Conservation (phyloP, 1,140 invertebrate species). For the Drosophila murphyi region DNA sequence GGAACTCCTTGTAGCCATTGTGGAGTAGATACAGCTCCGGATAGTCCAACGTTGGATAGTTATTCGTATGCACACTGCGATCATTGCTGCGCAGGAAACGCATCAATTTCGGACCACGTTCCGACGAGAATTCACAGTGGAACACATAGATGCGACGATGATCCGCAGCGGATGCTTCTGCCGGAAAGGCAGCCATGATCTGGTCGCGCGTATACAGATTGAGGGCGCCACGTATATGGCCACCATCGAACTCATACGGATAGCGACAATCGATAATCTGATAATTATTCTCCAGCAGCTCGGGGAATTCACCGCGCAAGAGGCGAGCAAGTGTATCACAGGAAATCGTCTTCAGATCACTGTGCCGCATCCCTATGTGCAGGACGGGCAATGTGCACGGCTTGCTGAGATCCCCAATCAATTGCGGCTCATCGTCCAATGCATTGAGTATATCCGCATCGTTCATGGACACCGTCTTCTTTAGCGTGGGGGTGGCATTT, state of each 20-base stretch:
- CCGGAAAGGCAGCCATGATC: conserved; percentile 87
- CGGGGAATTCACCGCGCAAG: conserved; percentile 88
- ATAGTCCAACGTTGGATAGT: conserved; percentile 95
- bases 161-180: conserved; percentile 66
- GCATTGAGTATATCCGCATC: conserved; percentile 71
- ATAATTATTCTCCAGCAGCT: conserved; percentile 87
- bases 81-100: conserved; percentile 94
- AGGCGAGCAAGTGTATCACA: conserved; percentile 89
- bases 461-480: conserved; percentile 65
- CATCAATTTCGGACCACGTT: conserved; percentile 95
- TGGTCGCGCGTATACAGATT: conserved; percentile 93
- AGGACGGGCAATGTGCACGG: conserved; percentile 92
- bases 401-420: conserved; percentile 93
- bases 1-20: conserved; percentile 97
- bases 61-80: conserved; percentile 90
- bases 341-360: conserved; percentile 93
- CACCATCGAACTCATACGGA: conserved; percentile 97
- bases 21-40: conserved; percentile 97
- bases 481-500: not conserved
- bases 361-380: conserved; percentile 87
- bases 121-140: conserved; percentile 99
- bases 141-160: conserved; percentile 93
- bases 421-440: conserved; percentile 86
- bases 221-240: conserved; percentile 93
- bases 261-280: conserved; percentile 93